Evolutionary conservation across 2,113 vertebrate species (phyloP).

Genomic region (Stegastes partitus): DNA sequence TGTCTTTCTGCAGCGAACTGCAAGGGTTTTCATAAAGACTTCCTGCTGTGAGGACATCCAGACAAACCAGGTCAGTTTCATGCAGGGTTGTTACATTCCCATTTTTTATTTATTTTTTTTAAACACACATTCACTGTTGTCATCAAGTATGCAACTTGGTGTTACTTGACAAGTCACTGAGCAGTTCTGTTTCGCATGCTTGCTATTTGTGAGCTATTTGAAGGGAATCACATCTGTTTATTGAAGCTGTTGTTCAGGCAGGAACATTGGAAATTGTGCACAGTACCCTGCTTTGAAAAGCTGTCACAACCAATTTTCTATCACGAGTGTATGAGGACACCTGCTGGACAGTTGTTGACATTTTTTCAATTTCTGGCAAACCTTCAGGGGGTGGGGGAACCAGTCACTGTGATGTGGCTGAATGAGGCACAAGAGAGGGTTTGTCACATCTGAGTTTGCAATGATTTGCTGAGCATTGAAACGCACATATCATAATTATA

Average conservation of each 20-base stretch:
- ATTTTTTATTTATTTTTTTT: constrained; percentile 24
- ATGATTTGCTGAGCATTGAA: not conserved
- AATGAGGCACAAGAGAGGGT: not conserved
- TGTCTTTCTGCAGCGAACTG: constrained; percentile 14
- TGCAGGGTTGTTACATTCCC: constrained; percentile 54
- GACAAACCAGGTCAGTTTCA: constrained; percentile 42
- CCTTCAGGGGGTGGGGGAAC: not conserved
- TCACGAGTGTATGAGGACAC: constrained; percentile 74
- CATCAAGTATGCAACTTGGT: constrained; percentile 12
- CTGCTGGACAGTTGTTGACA: constrained; percentile 74
- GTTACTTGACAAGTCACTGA: not conserved
- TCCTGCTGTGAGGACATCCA: constrained; percentile 1
- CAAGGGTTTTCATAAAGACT: constrained; percentile 40
- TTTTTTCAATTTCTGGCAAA: constrained; percentile 25
- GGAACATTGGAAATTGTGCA: constrained; percentile 18
- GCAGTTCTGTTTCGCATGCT: constrained; percentile 2
- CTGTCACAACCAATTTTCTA: constrained; percentile 59
- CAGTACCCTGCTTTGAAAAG: not conserved
- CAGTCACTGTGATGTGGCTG: not conserved
- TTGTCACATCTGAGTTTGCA: constrained; percentile 3
- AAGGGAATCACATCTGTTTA: constrained; percentile 19
- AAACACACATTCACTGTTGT: not conserved
- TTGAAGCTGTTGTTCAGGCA: constrained; percentile 20
- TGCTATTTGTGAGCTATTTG: constrained; percentile 16
- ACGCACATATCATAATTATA: constrained; percentile 3